These are phyloP conservation scores for Solenopsis invicta DNA, from an alignment of 1,140 invertebrate genomes.

Conservation along the genomic window DNA sequence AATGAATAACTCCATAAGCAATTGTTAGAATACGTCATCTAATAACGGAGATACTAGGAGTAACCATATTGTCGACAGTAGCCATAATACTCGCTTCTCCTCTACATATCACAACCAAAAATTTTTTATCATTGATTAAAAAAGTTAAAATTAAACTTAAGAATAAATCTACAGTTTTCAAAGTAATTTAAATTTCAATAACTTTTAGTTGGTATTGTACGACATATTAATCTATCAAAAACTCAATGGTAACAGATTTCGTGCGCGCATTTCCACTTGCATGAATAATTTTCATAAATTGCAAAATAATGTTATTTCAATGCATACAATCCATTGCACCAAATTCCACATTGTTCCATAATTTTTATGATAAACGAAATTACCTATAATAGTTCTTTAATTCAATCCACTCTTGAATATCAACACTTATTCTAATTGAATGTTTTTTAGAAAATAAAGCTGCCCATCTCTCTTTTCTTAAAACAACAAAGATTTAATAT, in stretches of 20 bases:
- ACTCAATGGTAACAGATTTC: not conserved
- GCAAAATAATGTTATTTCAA: not conserved
- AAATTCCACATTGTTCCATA: not conserved
- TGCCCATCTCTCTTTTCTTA: not conserved
- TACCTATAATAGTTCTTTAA: not conserved
- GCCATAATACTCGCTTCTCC: too few relatives aligned
- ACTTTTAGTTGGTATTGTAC: too few relatives aligned
- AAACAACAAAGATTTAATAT: not conserved
- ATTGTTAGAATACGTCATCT: too few relatives aligned
- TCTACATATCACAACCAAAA: too few relatives aligned
- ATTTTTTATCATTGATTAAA: too few relatives aligned
- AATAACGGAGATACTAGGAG: too few relatives aligned
- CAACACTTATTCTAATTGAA: not conserved
- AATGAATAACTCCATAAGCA: too few relatives aligned
- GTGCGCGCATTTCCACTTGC: not conserved
- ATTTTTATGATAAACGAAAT: slow-evolving; percentile 9
- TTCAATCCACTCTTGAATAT: not conserved
- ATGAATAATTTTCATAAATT: not conserved
- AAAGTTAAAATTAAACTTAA: too few relatives aligned
- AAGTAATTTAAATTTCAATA: too few relatives aligned
- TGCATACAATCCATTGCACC: not conserved
- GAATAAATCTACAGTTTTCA: too few relatives aligned
- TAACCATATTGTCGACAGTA: too few relatives aligned
- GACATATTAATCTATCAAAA: too few relatives aligned
- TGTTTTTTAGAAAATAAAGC: not conserved